These are phyloP conservation scores for Oxyruncus cristatus DNA, from an alignment of 2,113 vertebrate genomes.

Conservation along the genomic window DNA sequence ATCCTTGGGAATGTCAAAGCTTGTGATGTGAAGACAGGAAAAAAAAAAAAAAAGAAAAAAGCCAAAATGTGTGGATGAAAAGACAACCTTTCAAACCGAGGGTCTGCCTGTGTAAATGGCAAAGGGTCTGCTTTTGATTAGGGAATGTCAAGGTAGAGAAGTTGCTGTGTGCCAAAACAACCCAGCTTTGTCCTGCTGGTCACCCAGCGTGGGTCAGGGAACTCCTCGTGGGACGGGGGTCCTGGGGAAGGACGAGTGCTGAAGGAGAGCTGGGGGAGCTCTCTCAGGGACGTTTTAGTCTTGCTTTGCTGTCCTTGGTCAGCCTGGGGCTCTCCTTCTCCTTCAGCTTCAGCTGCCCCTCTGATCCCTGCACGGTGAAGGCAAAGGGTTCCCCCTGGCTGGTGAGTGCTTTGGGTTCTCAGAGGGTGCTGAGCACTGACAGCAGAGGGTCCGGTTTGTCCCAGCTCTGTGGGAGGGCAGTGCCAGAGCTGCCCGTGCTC, in stretches of 20 bases:
- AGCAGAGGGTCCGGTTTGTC: not conserved
- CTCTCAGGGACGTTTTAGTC: fast-evolving
- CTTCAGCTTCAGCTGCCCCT: not conserved
- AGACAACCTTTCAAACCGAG: not conserved
- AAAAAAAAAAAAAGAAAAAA: not conserved
- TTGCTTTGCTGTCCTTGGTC: not conserved
- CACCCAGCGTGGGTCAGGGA: not conserved
- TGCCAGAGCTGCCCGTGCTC: not conserved
- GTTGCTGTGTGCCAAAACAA: not conserved
- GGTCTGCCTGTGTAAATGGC: not conserved
- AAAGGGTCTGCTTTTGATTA: not conserved
- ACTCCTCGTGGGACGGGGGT: not conserved
- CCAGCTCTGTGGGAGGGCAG: not conserved
- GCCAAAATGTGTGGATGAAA: not conserved
- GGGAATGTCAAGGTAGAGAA: not conserved
- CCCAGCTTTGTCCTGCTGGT: not conserved
- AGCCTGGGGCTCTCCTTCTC: not conserved
- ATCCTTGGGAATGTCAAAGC: not conserved
- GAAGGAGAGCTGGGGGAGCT: not conserved
- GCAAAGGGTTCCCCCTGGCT: not conserved
- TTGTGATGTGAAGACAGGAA: not conserved
- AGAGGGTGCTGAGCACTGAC: fast-evolving
- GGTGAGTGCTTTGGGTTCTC: not conserved
- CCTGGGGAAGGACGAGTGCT: fast-evolving
- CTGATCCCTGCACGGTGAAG: too few species aligned